A percentile compares a stretch with the other conserved stretches of the same genome.
These are phyloP conservation scores for Cheilosia soror DNA, from an alignment of 2,888 invertebrate genomes.

Conservation along the genomic window DNA sequence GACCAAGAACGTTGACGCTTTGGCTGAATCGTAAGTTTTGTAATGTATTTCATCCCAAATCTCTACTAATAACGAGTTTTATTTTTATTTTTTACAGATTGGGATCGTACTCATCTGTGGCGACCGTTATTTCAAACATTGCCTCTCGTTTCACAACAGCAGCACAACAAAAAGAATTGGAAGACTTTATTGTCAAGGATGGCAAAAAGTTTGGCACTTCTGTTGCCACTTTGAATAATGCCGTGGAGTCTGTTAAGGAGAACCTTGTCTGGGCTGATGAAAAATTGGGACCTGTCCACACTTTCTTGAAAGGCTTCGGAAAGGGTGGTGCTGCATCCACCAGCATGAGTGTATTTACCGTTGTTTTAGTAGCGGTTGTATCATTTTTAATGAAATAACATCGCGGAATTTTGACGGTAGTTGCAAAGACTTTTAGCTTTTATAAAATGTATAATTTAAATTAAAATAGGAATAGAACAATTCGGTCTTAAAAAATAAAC, in stretches of 20 bases:
- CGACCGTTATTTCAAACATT: constrained; percentile 80
- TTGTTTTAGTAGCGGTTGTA: constrained; percentile 37
- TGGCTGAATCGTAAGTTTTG: constrained; percentile 80
- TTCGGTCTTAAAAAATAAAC: neutral
- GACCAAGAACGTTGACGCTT: constrained; percentile 75
- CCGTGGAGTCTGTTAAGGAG: constrained; percentile 78
- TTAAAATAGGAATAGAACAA: constrained; percentile 17
- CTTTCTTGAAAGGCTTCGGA: constrained; percentile 76
- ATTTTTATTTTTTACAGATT: constrained; percentile 76
- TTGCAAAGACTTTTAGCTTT: constrained; percentile 41
- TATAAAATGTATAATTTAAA: constrained; percentile 29
- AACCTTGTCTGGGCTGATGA: constrained; percentile 81
- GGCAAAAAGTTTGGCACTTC: constrained; percentile 79
- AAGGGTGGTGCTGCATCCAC: constrained; percentile 22
- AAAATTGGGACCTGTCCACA: constrained; percentile 77
- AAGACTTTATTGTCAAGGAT: constrained; percentile 78
- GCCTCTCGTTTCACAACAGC: constrained; percentile 81
- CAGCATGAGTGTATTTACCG: constrained; percentile 32
- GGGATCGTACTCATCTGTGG: constrained; percentile 80
- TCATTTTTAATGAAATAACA: constrained; percentile 40
- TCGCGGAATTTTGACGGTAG: neutral
- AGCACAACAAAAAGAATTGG: constrained; percentile 77
- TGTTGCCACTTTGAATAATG: constrained; percentile 77
- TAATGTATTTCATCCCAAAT: neutral
- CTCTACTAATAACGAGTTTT: neutral